Percentiles rank a stretch among this genome's conserved stretches.
phyloP scores from a whole-genome alignment of 2,888 invertebrate genomes.

The Brenthis ino region DNA sequence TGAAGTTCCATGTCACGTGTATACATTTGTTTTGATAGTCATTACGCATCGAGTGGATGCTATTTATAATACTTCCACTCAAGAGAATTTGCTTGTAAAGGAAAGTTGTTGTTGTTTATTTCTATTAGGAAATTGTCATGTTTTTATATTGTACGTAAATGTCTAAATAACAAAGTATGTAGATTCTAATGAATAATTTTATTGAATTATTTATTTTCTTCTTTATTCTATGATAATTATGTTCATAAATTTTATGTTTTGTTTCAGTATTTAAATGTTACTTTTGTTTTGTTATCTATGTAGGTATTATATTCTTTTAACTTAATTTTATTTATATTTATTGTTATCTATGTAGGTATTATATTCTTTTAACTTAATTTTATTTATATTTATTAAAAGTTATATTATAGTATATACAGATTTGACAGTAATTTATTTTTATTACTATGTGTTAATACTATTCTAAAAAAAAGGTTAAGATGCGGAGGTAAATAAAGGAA shows the following conservation, averaged over 20 bases:
- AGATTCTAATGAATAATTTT: too few relatives aligned
- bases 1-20: conserved; percentile 32
- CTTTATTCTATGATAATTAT: too few relatives aligned
- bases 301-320: too few relatives aligned
- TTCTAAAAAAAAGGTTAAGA: conserved; percentile 9
- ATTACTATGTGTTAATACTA: background rate
- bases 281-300: too few relatives aligned
- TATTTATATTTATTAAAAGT: too few relatives aligned
- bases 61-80: conserved; percentile 19
- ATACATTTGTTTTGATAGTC: conserved; percentile 33
- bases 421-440: background rate
- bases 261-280: too few relatives aligned
- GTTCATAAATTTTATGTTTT: too few relatives aligned
- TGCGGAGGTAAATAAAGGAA: conserved; percentile 37
- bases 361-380: too few relatives aligned
- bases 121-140: background rate
- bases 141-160: background rate
- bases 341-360: too few relatives aligned
- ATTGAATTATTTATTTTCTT: too few relatives aligned
- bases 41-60: conserved; percentile 19
- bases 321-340: too few relatives aligned
- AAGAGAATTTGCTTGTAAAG: background rate
- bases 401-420: background rate
- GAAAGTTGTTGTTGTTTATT: conserved; percentile 8
- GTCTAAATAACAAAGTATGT: background rate